Evolutionary conservation across 2,113 vertebrate genomes (phyloP).

Genomic region (Dicaeum eximium): DNA sequence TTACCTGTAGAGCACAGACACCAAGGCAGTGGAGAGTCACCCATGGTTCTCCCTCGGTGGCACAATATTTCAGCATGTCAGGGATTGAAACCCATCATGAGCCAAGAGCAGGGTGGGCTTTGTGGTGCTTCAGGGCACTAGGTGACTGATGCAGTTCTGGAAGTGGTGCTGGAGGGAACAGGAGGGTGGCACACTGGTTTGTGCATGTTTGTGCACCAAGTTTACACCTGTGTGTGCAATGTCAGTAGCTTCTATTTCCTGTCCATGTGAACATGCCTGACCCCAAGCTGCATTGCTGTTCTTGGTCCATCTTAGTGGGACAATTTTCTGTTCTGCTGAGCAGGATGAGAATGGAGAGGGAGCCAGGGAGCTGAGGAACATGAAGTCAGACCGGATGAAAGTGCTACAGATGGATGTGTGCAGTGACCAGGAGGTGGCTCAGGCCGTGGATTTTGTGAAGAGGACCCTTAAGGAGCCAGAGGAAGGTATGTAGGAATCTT

Average conservation of each 20-base stretch:
- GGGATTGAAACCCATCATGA: accelerated
- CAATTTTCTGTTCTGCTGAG: not conserved
- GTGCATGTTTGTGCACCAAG: not conserved
- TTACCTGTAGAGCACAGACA: not conserved
- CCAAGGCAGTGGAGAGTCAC: not conserved
- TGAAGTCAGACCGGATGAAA: conserved; percentile 79
- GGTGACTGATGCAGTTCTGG: not conserved
- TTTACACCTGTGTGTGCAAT: not conserved
- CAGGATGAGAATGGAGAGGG: conserved; percentile 78
- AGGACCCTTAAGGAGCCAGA: conserved; percentile 70
- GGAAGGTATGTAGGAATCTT: conserved; percentile 64
- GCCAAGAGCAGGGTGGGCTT: not conserved
- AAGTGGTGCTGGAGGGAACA: not conserved
- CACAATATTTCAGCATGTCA: not conserved
- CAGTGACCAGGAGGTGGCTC: conserved; percentile 80
- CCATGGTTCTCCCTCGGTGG: not conserved
- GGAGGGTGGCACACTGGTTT: accelerated
- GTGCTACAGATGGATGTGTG: conserved; percentile 87
- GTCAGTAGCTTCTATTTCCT: not conserved
- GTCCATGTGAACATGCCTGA: not conserved
- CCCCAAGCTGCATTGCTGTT: not conserved
- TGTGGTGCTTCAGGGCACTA: not conserved
- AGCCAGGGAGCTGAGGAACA: conserved; percentile 70
- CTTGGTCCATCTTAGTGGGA: not conserved
- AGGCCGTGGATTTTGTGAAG: conserved; percentile 73